These are phyloP conservation scores for Agonopterix subpropinquella DNA, from an alignment of 2,888 invertebrate species.

Conservation along the genomic window DNA sequence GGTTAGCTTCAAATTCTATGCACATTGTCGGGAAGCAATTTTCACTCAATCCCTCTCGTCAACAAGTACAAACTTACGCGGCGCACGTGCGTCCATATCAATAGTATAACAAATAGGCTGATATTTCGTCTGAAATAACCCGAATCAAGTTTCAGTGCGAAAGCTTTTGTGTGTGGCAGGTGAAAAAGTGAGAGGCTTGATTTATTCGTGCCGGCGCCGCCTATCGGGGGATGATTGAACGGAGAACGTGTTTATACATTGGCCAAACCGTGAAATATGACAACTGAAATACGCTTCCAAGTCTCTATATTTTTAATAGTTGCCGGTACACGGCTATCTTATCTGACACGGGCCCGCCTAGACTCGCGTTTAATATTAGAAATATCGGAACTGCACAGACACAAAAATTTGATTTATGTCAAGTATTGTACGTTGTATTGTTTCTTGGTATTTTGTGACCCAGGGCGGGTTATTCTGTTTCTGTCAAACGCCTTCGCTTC, in stretches of 20 bases:
- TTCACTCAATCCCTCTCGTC: slow-evolving; percentile 69
- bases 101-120: slow-evolving; percentile 75
- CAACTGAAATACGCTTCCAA: slow-evolving; percentile 48
- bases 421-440: slow-evolving; percentile 48
- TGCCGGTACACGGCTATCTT: slow-evolving; percentile 25
- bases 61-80: slow-evolving; percentile 72
- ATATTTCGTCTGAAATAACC: slow-evolving; percentile 75
- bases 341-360: slow-evolving; percentile 32
- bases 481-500: slow-evolving; percentile 49
- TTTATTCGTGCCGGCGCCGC: slow-evolving; percentile 71
- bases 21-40: slow-evolving; percentile 69
- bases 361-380: slow-evolving; percentile 49
- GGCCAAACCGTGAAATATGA: slow-evolving; percentile 66
- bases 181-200: slow-evolving; percentile 74
- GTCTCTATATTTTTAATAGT: slow-evolving; percentile 36
- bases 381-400: slow-evolving; percentile 37
- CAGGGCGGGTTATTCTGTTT: slow-evolving; percentile 41
- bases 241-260: slow-evolving; percentile 70
- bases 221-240: slow-evolving; percentile 71
- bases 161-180: slow-evolving; percentile 75
- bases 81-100: slow-evolving; percentile 70
- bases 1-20: slow-evolving; percentile 48
- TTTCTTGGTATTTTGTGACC: slow-evolving; percentile 46
- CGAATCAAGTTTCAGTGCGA: slow-evolving; percentile 73
- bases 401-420: slow-evolving; percentile 58